These are phyloP conservation scores for Trissolcus japonicus DNA, from an alignment of 2,888 invertebrate species.

Conservation along the genomic window DNA sequence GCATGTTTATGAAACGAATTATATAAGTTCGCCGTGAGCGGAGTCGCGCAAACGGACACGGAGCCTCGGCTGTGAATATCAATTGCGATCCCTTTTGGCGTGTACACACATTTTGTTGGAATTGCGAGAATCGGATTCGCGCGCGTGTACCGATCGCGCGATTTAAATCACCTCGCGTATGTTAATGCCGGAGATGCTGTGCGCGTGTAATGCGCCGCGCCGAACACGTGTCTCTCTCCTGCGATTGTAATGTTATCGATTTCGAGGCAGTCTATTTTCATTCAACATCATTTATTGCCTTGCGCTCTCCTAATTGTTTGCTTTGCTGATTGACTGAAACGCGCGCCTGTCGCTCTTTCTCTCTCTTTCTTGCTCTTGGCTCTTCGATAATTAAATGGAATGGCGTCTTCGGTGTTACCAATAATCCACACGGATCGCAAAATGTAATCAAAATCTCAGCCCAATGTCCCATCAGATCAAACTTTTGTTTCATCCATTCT, in stretches of 20 bases:
- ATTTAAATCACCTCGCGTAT: slow-evolving; percentile 16
- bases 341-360: too few species aligned
- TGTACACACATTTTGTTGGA: slow-evolving; percentile 30
- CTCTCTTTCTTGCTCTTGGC: too few species aligned
- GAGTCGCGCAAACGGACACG: slow-evolving; percentile 28
- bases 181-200: slow-evolving; percentile 12
- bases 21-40: slow-evolving; percentile 32
- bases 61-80: slow-evolving; percentile 26
- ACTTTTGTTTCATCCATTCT: too few species aligned
- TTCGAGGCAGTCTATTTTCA: slow-evolving; percentile 23
- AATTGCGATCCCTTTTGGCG: slow-evolving; percentile 27
- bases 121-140: slow-evolving; percentile 22
- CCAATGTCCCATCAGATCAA: too few species aligned
- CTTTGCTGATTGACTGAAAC: slow-evolving; percentile 11
- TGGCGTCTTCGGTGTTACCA: too few species aligned
- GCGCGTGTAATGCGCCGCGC: slow-evolving; percentile 29
- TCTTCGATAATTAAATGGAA: too few species aligned
- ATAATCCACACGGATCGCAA: too few species aligned
- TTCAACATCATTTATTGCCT: slow-evolving; percentile 14
- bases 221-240: slow-evolving; percentile 26
- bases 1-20: slow-evolving; percentile 51
- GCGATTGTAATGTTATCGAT: slow-evolving; percentile 36
- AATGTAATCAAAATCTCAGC: background rate
- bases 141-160: slow-evolving; percentile 2
- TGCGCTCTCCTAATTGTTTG: slow-evolving; percentile 23